Base-by-base conservation (phyloP, 1,140 invertebrate genomes). In the Leptoteleia sp. region DNA sequence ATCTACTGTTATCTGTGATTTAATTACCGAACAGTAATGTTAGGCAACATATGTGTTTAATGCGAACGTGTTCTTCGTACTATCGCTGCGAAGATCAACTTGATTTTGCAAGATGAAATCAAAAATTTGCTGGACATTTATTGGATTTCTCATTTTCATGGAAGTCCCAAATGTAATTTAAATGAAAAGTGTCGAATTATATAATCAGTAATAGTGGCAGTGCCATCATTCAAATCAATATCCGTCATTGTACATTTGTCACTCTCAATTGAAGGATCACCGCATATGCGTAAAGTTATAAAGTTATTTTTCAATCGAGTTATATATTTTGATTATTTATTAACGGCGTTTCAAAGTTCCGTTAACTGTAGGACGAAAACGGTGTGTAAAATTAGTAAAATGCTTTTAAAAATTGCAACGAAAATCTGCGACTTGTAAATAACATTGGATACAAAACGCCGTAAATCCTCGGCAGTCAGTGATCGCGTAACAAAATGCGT, bases 1-100 rank as follows among this genome's bases (percentile, higher is more conserved):
- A 79, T 42, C 62, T 82, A 80, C 13, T 59, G 81, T 59, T 82
- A 65, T 84, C 83, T 87, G 86, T 86, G 85, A 87, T 85, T 84
- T 83, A 82, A 83, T 81, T 84, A 73, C 62, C 68, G 75, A 77
- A 48, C 47, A 77, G 79, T 72, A 48, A 75, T 43, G 55, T 59
- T 76, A 75, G 57, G 27, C 19, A 54, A 61, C 43, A 45, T 71
- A 65, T 43, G 37, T 33, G 47, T 52, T 65, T 19, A 48, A 33
- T 57, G 40, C 38, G 13, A 64, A 57, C 42, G 22, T 62, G 11
- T 9, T 45, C 16, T 48, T 40, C 35, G 29, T 17, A 15, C 11
- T 27, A 22, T 59, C 22, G 1, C 13, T 11, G 27, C 43, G 17
- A 33, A 22, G 17, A 43, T 48, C 55, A 17, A 5, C 22, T 54